Evolutionary conservation across 2,797 vertebrate species (phyloP).

Genomic region (Bryconaethiops microstoma): DNA sequence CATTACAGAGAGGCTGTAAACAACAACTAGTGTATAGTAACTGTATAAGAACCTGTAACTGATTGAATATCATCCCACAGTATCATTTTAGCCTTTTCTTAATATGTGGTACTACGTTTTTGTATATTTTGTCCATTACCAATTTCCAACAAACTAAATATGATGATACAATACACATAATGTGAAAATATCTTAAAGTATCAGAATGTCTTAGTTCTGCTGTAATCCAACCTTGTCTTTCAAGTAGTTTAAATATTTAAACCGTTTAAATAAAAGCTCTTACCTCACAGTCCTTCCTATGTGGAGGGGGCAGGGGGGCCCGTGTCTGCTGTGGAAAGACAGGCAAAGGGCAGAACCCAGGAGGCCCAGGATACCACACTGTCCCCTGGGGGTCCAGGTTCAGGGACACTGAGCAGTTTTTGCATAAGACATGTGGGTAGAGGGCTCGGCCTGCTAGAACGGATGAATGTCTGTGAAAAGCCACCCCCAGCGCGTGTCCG

Average conservation of each 20-base stretch:
- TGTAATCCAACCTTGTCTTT: not conserved
- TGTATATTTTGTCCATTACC: no score
- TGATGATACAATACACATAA: not conserved
- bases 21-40: not conserved
- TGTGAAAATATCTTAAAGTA: not conserved
- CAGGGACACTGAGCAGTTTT: slow-evolving; percentile 80
- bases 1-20: no score
- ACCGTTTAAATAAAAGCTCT: not conserved
- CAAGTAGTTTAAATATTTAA: not conserved
- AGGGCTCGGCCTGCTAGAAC: slow-evolving; percentile 71
- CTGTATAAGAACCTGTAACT: no score
- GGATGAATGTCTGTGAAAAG: slow-evolving; percentile 75
- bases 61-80: no score
- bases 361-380: slow-evolving; percentile 78
- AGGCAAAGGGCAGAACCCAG: slow-evolving; percentile 76
- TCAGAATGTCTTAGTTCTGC: not conserved
- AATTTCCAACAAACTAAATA: no score
- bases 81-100: no score
- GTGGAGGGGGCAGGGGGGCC: slow-evolving; percentile 65
- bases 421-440: slow-evolving; percentile 87
- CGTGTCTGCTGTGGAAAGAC: slow-evolving; percentile 71
- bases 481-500: slow-evolving; percentile 77
- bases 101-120: no score
- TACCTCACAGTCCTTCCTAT: slow-evolving; percentile 83
- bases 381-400: slow-evolving; percentile 79